Evolutionary conservation across 2,113 vertebrate genomes (phyloP).

Genomic region (Hymenochirus boettgeri): DNA sequence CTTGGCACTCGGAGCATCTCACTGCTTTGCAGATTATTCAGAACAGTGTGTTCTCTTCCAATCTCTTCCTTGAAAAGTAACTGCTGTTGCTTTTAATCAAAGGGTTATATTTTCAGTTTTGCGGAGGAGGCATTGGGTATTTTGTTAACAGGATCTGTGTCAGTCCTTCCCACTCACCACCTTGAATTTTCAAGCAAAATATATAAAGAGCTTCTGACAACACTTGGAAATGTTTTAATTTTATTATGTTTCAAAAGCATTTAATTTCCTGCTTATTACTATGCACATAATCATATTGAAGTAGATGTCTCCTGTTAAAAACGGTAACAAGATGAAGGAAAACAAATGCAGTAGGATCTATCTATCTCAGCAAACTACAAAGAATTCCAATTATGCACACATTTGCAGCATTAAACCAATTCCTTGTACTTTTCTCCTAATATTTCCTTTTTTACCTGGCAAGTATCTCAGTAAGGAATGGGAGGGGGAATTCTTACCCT

Average conservation of each 20-base stretch:
- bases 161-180: slow-evolving; percentile 37
- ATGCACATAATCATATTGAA: too few species aligned
- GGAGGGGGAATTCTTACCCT: too few species aligned
- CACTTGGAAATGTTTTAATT: slow-evolving; percentile 19
- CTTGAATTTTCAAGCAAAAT: slow-evolving; percentile 23
- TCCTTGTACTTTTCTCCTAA: too few species aligned
- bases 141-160: slow-evolving; percentile 26
- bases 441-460: too few species aligned
- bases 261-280: neutral
- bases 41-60: slow-evolving; percentile 3
- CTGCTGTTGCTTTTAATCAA: slow-evolving; percentile 18
- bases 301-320: too few species aligned
- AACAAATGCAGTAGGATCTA: too few species aligned
- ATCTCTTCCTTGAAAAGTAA: neutral
- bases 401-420: too few species aligned
- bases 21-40: neutral
- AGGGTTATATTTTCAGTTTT: slow-evolving; percentile 9
- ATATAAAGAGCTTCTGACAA: slow-evolving; percentile 24
- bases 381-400: too few species aligned
- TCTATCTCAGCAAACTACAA: too few species aligned
- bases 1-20: neutral
- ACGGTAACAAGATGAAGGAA: too few species aligned
- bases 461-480: too few species aligned
- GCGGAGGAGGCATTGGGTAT: slow-evolving; percentile 25
- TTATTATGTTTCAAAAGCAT: neutral